phyloP scores from a whole-genome alignment of 2,797 vertebrate species.

The Sebastes vulpes region DNA sequence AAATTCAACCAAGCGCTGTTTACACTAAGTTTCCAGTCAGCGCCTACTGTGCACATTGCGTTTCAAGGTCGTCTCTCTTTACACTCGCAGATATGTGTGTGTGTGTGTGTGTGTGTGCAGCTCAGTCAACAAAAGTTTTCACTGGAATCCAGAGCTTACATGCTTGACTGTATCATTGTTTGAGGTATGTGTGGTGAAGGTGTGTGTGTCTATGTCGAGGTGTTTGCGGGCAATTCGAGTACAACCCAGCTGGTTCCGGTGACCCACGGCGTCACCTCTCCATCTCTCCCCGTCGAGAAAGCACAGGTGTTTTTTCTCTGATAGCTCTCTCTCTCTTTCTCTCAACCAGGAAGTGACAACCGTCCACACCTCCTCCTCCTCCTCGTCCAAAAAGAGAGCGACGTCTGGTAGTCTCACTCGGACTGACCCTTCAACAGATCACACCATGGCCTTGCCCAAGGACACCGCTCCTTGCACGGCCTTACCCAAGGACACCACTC shows the following conservation, averaged over 20 bases:
- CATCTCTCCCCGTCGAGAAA: constrained; percentile 16
- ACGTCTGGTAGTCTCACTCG: constrained; percentile 18
- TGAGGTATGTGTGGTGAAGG: not conserved
- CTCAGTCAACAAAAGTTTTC: constrained; percentile 21
- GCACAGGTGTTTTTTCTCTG: constrained; percentile 68
- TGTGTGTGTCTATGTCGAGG: not conserved
- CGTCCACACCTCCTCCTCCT: constrained; percentile 19
- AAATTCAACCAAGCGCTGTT: constrained; percentile 68
- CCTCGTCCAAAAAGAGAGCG: constrained; percentile 42
- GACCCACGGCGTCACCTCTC: constrained; percentile 32
- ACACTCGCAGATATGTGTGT: constrained; percentile 3
- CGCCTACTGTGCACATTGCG: constrained; percentile 17
- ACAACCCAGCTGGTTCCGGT: constrained; percentile 18
- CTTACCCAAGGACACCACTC: constrained; percentile 28
- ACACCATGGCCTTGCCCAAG: constrained; percentile 51
- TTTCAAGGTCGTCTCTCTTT: constrained; percentile 63
- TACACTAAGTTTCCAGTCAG: constrained; percentile 51
- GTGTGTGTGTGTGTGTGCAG: constrained; percentile 9
- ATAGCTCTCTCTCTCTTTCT: constrained; percentile 40
- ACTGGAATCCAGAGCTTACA: constrained; percentile 17
- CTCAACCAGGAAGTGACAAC: constrained; percentile 67
- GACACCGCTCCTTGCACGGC: constrained; percentile 54
- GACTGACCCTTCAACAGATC: constrained; percentile 30
- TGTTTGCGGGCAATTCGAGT: not conserved
- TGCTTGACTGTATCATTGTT: constrained; percentile 25